Evolutionary conservation across 2,797 vertebrate genomes (phyloP).

Genomic region (Bradypus variegatus): DNA sequence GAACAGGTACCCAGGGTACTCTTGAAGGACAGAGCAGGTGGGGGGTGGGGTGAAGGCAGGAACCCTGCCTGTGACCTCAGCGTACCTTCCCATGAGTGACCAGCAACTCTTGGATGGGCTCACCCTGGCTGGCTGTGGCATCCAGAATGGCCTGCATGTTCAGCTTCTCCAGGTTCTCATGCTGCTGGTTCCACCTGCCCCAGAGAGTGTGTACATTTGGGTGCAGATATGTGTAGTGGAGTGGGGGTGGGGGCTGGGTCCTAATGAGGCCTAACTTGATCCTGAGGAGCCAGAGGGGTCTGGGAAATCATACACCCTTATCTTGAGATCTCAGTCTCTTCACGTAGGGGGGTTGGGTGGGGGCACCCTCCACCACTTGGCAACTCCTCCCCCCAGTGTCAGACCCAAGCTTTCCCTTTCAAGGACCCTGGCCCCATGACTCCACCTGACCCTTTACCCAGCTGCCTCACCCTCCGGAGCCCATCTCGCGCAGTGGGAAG

Average conservation of each 20-base stretch:
- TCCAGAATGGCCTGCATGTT: constrained; percentile 94
- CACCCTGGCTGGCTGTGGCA: constrained; percentile 79
- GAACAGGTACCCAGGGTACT: not conserved
- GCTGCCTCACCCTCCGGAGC: constrained; percentile 56
- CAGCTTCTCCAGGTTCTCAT: constrained; percentile 89
- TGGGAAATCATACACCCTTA: not conserved
- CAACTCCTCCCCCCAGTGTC: not conserved
- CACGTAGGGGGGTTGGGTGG: too few species aligned
- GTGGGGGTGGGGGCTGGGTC: not conserved
- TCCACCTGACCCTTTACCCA: not conserved
- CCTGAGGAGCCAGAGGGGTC: too few species aligned
- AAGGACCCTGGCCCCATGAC: not conserved
- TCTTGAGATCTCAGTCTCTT: not conserved
- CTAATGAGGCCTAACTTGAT: not conserved
- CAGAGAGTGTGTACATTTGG: not conserved
- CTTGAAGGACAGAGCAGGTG: not conserved
- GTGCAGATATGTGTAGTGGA: not conserved
- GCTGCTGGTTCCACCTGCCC: constrained; percentile 89
- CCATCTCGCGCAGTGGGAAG: constrained; percentile 80
- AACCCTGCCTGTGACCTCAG: not conserved
- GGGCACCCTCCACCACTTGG: not conserved
- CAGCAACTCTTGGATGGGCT: constrained; percentile 88
- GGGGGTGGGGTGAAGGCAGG: not conserved
- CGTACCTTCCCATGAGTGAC: constrained; percentile 85
- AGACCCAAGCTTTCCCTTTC: not conserved